Base-by-base conservation (phyloP, 1,140 invertebrate genomes). In the Nephila pilipes region DNA sequence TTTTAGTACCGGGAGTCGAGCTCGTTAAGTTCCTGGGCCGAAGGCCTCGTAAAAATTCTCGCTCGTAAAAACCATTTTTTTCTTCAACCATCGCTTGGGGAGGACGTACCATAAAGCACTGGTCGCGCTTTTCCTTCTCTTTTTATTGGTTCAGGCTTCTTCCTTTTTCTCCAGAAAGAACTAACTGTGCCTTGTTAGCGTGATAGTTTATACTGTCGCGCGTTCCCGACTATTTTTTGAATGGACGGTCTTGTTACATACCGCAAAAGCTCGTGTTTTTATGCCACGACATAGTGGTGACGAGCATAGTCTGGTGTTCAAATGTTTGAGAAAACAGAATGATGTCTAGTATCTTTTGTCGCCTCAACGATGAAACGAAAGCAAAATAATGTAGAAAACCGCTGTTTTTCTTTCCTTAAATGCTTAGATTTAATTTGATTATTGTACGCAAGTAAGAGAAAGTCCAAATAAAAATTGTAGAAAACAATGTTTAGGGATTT, bases 1-100 rank as follows among this genome's bases (percentile, higher is more conserved):
- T 91, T 91, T 91, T 91, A 91, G 89, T 91, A 79, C 89, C 79
- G 79, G 58, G 55, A 91, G 89, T 91, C 89, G 89, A 91, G 89
- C 89, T 91, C 89, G 89, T 91, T 91, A 91, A 91, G 89, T 55
- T 90, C 88, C 57, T 18, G 60, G 88, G 79, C 79, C 75, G 79
- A 81, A 81, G 89, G 55, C 89, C 89, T 91, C 89, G 89, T 91
- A 91, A 91, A 91, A 91, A 91, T 91, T 91, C 79, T 36, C 79
- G 55, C 25, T 83, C 79, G 79, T 83, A 83, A 91, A 91, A 91
- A 81, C 32, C 75, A 32, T 83, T 91, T 83, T 83, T 83, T 90
- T 58, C 46, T 80, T 57, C 57, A 55, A 83, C 69, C 69, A 75
- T n/a, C 65, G 54, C 87, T 89, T 54, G 29, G 80, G 79, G 79